Base-by-base conservation (phyloP, 2,113 vertebrate species). In the Hemicordylus capensis region DNA sequence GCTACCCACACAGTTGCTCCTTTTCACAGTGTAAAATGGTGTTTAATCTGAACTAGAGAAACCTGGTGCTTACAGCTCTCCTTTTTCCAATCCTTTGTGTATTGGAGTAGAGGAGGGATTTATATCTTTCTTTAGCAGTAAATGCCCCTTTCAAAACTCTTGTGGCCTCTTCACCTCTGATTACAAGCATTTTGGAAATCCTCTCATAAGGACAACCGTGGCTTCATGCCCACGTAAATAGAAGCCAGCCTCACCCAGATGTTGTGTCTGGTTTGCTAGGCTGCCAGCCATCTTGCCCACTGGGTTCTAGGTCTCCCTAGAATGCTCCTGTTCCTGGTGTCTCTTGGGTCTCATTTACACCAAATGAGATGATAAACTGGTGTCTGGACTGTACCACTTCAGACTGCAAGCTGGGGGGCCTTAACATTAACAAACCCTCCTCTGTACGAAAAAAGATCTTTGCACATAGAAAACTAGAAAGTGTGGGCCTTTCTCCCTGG, bases 201-300 rank as follows among this genome's bases (percentile, higher is more conserved):
- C 24, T 44, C 79, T 44, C 63, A 74, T 15, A 26, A 76, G 78
- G 24, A 58, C 26, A 86, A 58, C 46, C 77, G 54, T 24, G 46
- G 85, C 48, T 87, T 88, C 34, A 44, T 58, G 34, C 0, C 6
- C 63, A 64, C 42, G 26, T 24, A 84, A 10, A 14, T 54, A 17
- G 56, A 59, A 54, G 76, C 26, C 74, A 31, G 54, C 28, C 34
- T 80, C 59, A 42, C 76, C 89, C 79, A 80, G 78, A 19, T 77
- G 24, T 42, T 6, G 72, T 22, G 10, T 82, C 73, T 80, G 75
- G 80, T 83, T 24, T 81, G 20, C 74, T 83, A 66, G 4, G 63
- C 79, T 54, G 3, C 74, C 75, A 42, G 69, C 39, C 74, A 58
- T 89, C 73, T 69, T 76, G 51, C 82, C 54, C 5, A 42, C 59